Evolutionary conservation across 30 jellyfish, hydroid and myxozoan species (phyloP).

Genomic region (Mastigias papua): DNA sequence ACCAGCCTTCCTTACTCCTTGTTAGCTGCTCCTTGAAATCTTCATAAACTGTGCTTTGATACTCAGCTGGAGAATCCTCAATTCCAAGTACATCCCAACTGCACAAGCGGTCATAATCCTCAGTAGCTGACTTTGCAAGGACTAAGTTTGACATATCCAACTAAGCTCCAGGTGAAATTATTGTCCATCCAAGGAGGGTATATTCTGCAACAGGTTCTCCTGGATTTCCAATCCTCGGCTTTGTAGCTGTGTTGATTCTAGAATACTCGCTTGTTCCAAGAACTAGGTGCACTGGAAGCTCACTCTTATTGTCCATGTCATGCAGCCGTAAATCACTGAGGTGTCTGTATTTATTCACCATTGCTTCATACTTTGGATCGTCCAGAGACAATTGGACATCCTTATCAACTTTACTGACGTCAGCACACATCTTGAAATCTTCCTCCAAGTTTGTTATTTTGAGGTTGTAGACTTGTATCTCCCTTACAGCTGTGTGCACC

Average conservation of each 20-base stretch:
- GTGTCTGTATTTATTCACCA: constrained; percentile 34
- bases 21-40: constrained; percentile 76
- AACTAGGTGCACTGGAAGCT: constrained; percentile 40
- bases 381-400: constrained; percentile 36
- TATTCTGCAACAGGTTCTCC: constrained; percentile 5
- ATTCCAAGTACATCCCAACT: constrained; percentile 63
- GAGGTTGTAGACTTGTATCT: constrained; percentile 26
- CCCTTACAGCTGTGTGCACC: constrained; percentile 32
- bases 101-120: constrained; percentile 53
- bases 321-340: constrained; percentile 14
- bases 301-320: constrained; percentile 19
- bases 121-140: constrained; percentile 38
- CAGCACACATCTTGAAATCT: constrained; percentile 12
- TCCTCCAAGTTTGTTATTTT: constrained; percentile 11
- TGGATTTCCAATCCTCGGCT: constrained; percentile 47
- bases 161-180: constrained; percentile 4
- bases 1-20: constrained; percentile 59
- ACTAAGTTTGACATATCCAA: neutral
- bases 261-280: constrained; percentile 57
- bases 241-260: constrained; percentile 23
- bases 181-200: neutral
- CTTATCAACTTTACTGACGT: constrained; percentile 53
- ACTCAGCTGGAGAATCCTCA: constrained; percentile 34
- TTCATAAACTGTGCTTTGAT: constrained; percentile 52
- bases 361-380: constrained; percentile 51